Base-by-base conservation (phyloP, 2,113 vertebrate genomes). In the Lepus europaeus region DNA sequence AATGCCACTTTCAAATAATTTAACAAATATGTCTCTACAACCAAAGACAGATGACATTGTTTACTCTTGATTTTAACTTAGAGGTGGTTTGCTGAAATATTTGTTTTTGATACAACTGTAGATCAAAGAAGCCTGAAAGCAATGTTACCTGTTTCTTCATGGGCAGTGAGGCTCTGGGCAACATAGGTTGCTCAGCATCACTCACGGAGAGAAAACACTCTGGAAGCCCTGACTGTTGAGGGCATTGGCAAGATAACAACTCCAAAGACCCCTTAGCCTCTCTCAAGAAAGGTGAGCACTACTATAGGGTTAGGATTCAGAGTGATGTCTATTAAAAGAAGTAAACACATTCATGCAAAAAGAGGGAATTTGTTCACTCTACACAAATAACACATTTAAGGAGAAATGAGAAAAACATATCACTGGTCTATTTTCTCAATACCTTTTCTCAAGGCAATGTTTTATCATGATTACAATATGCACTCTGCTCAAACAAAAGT, bases 331-430 rank as follows among this genome's bases (percentile, higher is more conserved):
- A 2, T 82, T 93, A 66, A 95, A 74, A 94, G 12, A 84, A 59
- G 53, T 45, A 87, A 98, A 95, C 39, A 90, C 4, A 12, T 19
- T 82, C 1, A 13, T 14, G 36, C 7, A 73, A 97, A 94, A 96
- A 51, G 12, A 61, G 4, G 0, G 69, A 1, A 12, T 22, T 94
- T 97, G 91, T 83, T 94, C 49, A 0, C 27, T 94, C 91, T 36
- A 22, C 89, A 74, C 17, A 81, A 94, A 51, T 66, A 87, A 23
- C 25, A 68, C 10, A 25, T 87, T 39, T 51, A 89, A 73, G 72
- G 59, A 2, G 10, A 91, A 81, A 68, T 3, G 27, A 66, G 81
- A 89, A 82, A 95, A 79, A 89, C 39, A 2, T 3, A 51, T 31
- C 23, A 3, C 1, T 16, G 4, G 13, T 14, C 0, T 31, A 6